Percentiles rank a stretch among this genome's conserved stretches.
phyloP scores from a whole-genome alignment of 2,888 invertebrate species.

The Schizotus pectinicornis region DNA sequence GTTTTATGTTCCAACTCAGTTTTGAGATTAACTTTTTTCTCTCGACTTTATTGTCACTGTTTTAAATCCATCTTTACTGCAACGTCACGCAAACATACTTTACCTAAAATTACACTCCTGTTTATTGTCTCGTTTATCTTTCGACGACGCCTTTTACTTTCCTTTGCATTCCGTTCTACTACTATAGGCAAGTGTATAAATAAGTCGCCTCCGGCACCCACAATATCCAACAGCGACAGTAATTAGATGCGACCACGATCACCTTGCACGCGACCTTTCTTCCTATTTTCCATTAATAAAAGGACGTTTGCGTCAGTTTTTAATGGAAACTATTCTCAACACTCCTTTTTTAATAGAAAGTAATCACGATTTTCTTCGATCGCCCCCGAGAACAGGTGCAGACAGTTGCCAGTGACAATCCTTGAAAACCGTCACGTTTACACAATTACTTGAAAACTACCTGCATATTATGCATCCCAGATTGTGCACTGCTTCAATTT shows the following conservation, averaged over 20 bases:
- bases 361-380: neutral
- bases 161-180: too few species aligned
- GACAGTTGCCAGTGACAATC: neutral
- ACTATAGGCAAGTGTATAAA: neutral
- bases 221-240: neutral
- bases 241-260: slow-evolving; percentile 1
- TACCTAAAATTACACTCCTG: too few species aligned
- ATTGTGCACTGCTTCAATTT: neutral
- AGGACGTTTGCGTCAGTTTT: neutral
- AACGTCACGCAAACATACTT: too few species aligned
- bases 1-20: too few species aligned
- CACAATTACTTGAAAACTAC: neutral
- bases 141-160: too few species aligned
- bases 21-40: too few species aligned
- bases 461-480: neutral
- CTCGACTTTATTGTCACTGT: too few species aligned
- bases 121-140: too few species aligned
- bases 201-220: neutral
- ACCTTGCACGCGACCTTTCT: neutral
- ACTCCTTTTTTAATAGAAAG: slow-evolving; percentile 1
- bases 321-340: neutral
- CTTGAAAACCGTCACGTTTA: neutral
- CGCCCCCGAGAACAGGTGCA: neutral
- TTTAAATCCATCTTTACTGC: too few species aligned
- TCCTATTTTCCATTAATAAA: neutral